These are phyloP conservation scores for Nesoenas mayeri DNA, from an alignment of 2,113 vertebrate species.

Conservation along the genomic window DNA sequence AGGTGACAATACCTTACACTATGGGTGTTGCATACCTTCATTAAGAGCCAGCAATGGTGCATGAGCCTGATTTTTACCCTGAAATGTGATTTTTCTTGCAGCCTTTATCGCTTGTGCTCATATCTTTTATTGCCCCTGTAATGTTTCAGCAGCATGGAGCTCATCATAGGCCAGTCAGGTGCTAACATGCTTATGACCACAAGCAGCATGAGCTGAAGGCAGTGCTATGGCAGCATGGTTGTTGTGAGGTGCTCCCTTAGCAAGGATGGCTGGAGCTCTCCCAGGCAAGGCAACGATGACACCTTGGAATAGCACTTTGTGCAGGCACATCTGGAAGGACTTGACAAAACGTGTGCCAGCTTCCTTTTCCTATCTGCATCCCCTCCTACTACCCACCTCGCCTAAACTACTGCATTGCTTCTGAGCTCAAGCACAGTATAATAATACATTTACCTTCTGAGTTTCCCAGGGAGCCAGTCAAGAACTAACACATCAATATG, in stretches of 20 bases:
- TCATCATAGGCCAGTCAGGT: not conserved
- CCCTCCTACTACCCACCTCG: not conserved
- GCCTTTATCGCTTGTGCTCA: not conserved
- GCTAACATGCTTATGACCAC: not conserved
- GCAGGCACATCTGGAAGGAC: not conserved
- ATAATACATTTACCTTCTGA: not conserved
- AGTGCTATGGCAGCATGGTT: accelerated
- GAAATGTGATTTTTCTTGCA: not conserved
- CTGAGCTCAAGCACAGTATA: not conserved
- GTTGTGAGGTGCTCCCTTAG: not conserved
- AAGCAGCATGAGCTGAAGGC: not conserved
- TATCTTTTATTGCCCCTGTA: not conserved
- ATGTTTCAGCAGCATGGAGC: not conserved
- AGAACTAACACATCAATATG: not conserved
- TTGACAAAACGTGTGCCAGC: not conserved
- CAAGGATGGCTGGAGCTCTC: not conserved
- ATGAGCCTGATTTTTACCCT: not conserved
- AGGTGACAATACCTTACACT: not conserved
- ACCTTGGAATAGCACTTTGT: not conserved
- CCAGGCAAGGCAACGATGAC: not conserved
- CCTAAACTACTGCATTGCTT: not conserved
- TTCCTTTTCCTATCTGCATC: not conserved
- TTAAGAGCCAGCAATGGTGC: not conserved
- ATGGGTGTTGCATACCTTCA: not conserved
- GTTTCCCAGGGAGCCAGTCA: not conserved